Evolutionary conservation across 2,113 vertebrate species (phyloP).

Genomic region (Nothobranchius kuhntae): DNA sequence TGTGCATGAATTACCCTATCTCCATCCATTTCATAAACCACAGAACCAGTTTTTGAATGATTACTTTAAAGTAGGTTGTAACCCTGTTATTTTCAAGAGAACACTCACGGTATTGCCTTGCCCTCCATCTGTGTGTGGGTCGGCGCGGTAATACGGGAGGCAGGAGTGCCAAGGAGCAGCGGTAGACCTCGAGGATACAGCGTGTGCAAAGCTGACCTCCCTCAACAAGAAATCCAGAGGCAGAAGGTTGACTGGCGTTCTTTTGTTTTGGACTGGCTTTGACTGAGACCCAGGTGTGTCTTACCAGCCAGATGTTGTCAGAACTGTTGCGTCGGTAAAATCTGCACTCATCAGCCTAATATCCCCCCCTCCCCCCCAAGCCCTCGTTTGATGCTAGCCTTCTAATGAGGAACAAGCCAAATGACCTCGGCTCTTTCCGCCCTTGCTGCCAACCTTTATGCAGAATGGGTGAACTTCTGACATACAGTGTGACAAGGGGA

Average conservation of each 20-base stretch:
- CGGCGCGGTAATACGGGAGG: conserved; percentile 24
- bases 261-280: conserved; percentile 46
- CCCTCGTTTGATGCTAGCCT: conserved; percentile 58
- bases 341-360: conserved; percentile 71
- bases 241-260: conserved; percentile 62
- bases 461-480: conserved; percentile 73
- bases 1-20: conserved; percentile 36
- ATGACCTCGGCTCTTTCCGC: conserved; percentile 49
- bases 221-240: conserved; percentile 45
- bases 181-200: conserved; percentile 24
- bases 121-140: conserved; percentile 41
- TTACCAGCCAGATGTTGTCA: conserved; percentile 55
- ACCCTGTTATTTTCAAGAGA: conserved; percentile 43
- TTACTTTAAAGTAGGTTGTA: conserved; percentile 29
- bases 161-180: conserved; percentile 2
- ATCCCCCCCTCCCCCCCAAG: conserved; percentile 23
- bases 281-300: conserved; percentile 55
- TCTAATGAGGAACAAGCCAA: conserved; percentile 72
- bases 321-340: conserved; percentile 57
- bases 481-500: conserved; percentile 30
- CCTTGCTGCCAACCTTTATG: conserved; percentile 81
- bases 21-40: conserved; percentile 26
- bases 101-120: conserved; percentile 27
- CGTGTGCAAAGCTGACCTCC: conserved; percentile 5
- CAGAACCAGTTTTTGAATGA: conserved; percentile 20